Base-by-base conservation (phyloP, 2,888 invertebrate genomes). In the Nebria brevicollis region DNA sequence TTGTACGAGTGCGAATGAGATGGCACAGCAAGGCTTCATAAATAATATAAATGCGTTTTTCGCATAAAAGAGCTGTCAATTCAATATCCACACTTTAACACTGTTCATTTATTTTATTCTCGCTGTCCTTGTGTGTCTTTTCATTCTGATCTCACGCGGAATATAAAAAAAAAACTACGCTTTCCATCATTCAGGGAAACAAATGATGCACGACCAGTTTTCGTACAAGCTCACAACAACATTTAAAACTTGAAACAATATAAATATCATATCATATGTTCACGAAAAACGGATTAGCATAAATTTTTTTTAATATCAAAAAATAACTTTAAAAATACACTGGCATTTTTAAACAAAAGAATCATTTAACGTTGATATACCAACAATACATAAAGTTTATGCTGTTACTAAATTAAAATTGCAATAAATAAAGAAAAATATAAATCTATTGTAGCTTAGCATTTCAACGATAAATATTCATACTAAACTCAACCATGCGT, bases 11-110 rank as follows among this genome's bases (percentile, higher is more conserved):
- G 54, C 2, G 54, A 75, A 70, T 75, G 75, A 80, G 80, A 80
- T 80, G 80, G 75, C 41, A 54, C 54, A 54, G 54, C 54, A 1
- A 54, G 54, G 54, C 64, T 26, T 42, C 80, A 75, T 80, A 80
- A 80, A 80, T 80, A 75, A 75, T 75, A 80, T 75, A 80, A 80
- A 80, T 80, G 75, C 75, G 54, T 54, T 20, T 80, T 80, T 70
- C 75, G 80, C 75, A 80, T 80, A 80, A 80, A 80, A 70, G 80
- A 80, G 75, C 75, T 80, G 80, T 80, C 80, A 80, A 80, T 80
- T 80, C 75, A 72, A 65, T 72, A 80, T 80, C 80, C 80, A 72
- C 75, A 80, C 72, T 80, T 80, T 80, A 80, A 80, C 75, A 80
- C 72, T 75, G 64, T 75, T 75, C 66, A 80, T 80, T 80, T 80